Evolutionary conservation across 2,888 invertebrate genomes (phyloP).

Genomic region (Perizoma affinitatum): DNA sequence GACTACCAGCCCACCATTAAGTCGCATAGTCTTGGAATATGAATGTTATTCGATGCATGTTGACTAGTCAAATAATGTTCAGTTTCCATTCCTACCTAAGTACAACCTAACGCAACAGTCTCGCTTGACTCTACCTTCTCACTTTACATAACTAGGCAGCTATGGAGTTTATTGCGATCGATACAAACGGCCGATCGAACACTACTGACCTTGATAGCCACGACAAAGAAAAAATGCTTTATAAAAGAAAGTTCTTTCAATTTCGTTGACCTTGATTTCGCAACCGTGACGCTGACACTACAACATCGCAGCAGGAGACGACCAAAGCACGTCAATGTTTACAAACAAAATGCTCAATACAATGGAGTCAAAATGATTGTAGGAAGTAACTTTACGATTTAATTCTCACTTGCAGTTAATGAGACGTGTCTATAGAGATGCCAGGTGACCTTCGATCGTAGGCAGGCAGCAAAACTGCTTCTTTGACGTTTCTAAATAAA

Average conservation of each 20-base stretch:
- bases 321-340: constrained; percentile 52
- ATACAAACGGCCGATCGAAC: constrained; percentile 36
- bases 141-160: constrained; percentile 20
- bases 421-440: constrained; percentile 29
- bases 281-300: constrained; percentile 57
- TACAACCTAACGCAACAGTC: constrained; percentile 18
- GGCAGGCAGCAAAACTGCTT: constrained; percentile 26
- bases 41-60: constrained; percentile 37
- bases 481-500: constrained; percentile 25
- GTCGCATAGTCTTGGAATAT: constrained; percentile 37
- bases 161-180: constrained; percentile 33
- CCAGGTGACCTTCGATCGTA: constrained; percentile 31
- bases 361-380: constrained; percentile 32
- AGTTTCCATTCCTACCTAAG: constrained; percentile 24
- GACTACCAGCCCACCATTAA: constrained; percentile 40
- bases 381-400: constrained; percentile 28
- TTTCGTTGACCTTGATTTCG: constrained; percentile 69
- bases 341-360: constrained; percentile 53
- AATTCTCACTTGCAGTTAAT: constrained; percentile 21
- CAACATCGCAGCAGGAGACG: constrained; percentile 44
- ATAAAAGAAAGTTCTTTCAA: constrained; percentile 69
- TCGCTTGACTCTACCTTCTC: constrained; percentile 29
- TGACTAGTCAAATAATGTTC: constrained; percentile 24
- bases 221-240: constrained; percentile 47
- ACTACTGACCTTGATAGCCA: constrained; percentile 53